A percentile compares a stretch with the other conserved stretches of the same genome.
These are phyloP conservation scores for Acleris holmiana DNA, from an alignment of 2,888 invertebrate species.

Conservation along the genomic window DNA sequence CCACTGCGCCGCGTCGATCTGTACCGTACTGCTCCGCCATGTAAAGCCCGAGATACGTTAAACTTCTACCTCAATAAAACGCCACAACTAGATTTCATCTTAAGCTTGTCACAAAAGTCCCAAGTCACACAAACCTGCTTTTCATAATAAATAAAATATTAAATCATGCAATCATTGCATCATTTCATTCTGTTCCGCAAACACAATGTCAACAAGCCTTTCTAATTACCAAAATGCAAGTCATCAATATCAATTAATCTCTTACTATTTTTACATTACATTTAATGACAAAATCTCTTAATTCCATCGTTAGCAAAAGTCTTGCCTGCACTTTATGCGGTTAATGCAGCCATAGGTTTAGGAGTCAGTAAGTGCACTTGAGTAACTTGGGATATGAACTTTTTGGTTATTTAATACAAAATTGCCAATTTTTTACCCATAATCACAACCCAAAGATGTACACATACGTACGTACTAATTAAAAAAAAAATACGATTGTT, in stretches of 20 bases:
- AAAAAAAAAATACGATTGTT: no score
- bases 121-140: no score
- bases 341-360: not conserved
- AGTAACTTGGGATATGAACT: no score
- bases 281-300: constrained; percentile 15
- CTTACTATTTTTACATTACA: constrained; percentile 5
- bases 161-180: constrained; percentile 3
- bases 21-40: constrained; percentile 39
- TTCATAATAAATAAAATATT: not conserved
- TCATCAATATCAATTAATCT: constrained; percentile 22
- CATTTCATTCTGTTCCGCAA: constrained; percentile 15
- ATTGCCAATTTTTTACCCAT: not conserved
- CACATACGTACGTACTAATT: no score
- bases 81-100: not conserved
- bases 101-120: not conserved
- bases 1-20: constrained; percentile 67
- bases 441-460: no score
- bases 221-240: constrained; percentile 11
- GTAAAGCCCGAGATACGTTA: constrained; percentile 26
- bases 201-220: constrained; percentile 20
- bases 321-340: not conserved
- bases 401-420: not conserved
- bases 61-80: not conserved
- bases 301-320: not conserved
- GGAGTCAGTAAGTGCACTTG: constrained; percentile 1